Base-by-base conservation (phyloP, 2,888 invertebrate species). In the Limnephilus lunatus region DNA sequence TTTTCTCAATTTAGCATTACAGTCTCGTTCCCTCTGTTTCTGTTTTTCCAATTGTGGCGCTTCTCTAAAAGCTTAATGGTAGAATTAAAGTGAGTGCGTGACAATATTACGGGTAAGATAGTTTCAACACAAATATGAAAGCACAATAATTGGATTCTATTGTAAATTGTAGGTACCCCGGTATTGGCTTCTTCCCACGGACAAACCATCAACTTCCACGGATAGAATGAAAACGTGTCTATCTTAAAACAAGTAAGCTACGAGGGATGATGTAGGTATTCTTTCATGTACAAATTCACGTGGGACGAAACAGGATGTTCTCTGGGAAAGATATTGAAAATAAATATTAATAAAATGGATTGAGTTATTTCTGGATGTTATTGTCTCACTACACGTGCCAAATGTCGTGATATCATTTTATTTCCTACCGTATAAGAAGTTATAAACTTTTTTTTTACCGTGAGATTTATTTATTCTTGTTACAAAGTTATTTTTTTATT, bases 11-110 rank as follows among this genome's bases (percentile, higher is more conserved):
- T 83, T 35, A 25, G 35, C 35, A 35, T 39, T 83, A 39, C 1
- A 32, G 35, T 83, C 83, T 83, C 83, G 83, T 35, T n/a, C 83
- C 35, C 83, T 35, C 19, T 32, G 68, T 68, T 5, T 68, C 25
- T 25, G 68, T 48, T 35, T 35, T 25, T 19, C 83, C 35, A 3
- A 83, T 19, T 25, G 35, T 35, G 14, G 35, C 35, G 4, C 25
- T 9, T n/a, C 25, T 19, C n/a, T 68, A 9, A 68, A 68, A 68
- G 68, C 68, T 68, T 68, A 68, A 83, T 83, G 11, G 32, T 35
- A 25, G 12, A 35, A 83, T 83, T 35, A 83, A 83, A 35, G 19
- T 83, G 83, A n/a, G 32, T 35, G 32, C 83, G 83, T 83, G 83
- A 83, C 83, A 32, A 83, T 11, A 83, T 35, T 35, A 83, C 35